Base-by-base conservation (phyloP, 1,140 invertebrate species). In the Marisa cornuarietis region DNA sequence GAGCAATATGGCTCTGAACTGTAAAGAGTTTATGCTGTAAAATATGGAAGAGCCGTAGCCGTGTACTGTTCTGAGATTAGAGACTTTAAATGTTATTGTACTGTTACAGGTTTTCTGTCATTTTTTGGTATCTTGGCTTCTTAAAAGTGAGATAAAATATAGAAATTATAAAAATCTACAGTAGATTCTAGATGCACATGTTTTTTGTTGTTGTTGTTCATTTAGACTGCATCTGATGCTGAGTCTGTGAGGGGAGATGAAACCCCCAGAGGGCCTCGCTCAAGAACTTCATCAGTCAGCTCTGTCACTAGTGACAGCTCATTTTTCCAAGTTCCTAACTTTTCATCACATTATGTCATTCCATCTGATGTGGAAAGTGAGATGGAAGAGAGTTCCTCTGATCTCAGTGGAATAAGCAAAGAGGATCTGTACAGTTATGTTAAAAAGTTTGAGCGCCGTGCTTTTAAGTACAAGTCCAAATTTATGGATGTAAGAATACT, bases 331-430 rank as follows among this genome's bases (percentile, higher is more conserved):
- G 84, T 82, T 71, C 78, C 83, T 20, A 84, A 82, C 42, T 82
- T 87, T 69, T 78, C 80, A 16, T 80, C 84, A 5, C 87, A 86
- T 49, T 88, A 89, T 68, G 76, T 84, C 9, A 71, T 89, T n/a
- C 89, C 89, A 3, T 90, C 89, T 10, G 90, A 91, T 79, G 86
- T 88, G 62, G 90, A 91, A 80, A 90, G 89, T 80, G 90, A 91
- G 72, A 84, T 90, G 65, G 90, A 91, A 61, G 89, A 90, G 42
- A 79, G 83, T 0, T 78, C 83, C 14, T 80, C 84, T 9, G 88
- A 86, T 73, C 79, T 90, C 14, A 85, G 87, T 68, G 77, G 81
- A 16, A 81, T 89, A 77, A 85, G 81, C 58, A 90, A 90, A 76
- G 90, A 91, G 24, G 89, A 91, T 65, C 83, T 91, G 9, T 90